Evolutionary conservation across 2,888 invertebrate genomes (phyloP).

Genomic region (Villa cingulata): DNA sequence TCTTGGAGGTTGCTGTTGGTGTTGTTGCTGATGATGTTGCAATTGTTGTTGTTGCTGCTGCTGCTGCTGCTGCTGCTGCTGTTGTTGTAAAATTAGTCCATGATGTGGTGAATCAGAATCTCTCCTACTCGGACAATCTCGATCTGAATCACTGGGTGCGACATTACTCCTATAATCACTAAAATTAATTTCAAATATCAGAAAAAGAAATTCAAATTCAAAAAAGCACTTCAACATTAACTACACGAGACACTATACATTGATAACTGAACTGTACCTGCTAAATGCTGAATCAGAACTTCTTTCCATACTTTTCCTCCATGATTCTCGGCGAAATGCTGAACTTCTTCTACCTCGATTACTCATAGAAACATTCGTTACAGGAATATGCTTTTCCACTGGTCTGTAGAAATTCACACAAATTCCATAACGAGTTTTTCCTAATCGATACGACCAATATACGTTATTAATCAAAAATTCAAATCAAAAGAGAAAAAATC

Average conservation of each 20-base stretch:
- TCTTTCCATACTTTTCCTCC: constrained; percentile 84
- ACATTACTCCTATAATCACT: constrained; percentile 89
- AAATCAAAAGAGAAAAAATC: neutral
- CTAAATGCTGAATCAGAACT: constrained; percentile 88
- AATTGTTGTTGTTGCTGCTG: constrained; percentile 3
- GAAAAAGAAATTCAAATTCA: constrained; percentile 37
- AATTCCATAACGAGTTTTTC: constrained; percentile 82
- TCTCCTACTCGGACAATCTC: constrained; percentile 62
- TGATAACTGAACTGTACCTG: constrained; percentile 44
- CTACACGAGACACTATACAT: constrained; percentile 13
- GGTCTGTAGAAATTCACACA: constrained; percentile 98
- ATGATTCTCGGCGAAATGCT: constrained; percentile 67
- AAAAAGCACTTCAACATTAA: no score
- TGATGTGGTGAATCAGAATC: constrained; percentile 46
- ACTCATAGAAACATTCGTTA: constrained; percentile 17
- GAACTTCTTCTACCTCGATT: constrained; percentile 35
- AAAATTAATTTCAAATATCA: no score
- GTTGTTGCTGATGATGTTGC: constrained; percentile 8
- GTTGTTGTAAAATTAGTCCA: constrained; percentile 16
- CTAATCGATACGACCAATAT: constrained; percentile 5
- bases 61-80: constrained; percentile 6
- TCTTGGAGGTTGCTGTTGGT: constrained; percentile 37
- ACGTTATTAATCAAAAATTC: neutral
- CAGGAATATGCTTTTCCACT: constrained; percentile 51
- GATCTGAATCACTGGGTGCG: constrained; percentile 80